phyloP scores from a whole-genome alignment of 2,113 vertebrate species.

The Patagioenas fasciata region DNA sequence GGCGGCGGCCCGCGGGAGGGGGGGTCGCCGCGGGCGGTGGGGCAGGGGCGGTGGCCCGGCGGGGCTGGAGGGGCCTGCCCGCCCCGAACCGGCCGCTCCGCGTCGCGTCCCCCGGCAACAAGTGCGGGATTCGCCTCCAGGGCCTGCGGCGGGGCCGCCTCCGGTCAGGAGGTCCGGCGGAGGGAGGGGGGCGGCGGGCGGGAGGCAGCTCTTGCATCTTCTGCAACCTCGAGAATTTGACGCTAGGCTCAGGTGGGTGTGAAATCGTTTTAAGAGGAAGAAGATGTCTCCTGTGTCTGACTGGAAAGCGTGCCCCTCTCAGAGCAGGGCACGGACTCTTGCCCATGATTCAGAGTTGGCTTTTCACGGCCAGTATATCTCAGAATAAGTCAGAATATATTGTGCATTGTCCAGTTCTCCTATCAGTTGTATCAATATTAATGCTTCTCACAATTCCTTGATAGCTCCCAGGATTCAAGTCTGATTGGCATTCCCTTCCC shows the following conservation, averaged over 20 bases:
- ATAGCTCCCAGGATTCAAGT: neutral
- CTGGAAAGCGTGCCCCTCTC: rapidly evolving
- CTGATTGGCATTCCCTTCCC: neutral
- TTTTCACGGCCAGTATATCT: neutral
- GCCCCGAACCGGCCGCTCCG: neutral
- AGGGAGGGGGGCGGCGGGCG: neutral
- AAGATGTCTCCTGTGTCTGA: neutral
- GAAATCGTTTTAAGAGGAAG: neutral
- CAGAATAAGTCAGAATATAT: neutral
- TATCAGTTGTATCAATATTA: neutral
- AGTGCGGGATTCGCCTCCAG: neutral
- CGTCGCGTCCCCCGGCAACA: neutral
- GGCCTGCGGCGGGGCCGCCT: neutral
- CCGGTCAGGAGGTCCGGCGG: rapidly evolving
- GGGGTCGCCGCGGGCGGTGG: neutral
- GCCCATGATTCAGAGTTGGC: neutral
- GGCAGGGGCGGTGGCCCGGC: neutral
- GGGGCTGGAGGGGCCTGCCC: neutral
- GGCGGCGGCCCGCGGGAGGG: neutral
- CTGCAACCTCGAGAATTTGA: neutral
- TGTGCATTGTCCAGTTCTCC: neutral
- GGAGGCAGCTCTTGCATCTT: neutral
- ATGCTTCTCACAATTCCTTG: neutral
- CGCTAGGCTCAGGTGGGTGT: neutral
- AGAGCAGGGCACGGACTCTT: neutral